phyloP scores from a whole-genome alignment of 2,113 vertebrate species.

The Misgurnus mizolepis region DNA sequence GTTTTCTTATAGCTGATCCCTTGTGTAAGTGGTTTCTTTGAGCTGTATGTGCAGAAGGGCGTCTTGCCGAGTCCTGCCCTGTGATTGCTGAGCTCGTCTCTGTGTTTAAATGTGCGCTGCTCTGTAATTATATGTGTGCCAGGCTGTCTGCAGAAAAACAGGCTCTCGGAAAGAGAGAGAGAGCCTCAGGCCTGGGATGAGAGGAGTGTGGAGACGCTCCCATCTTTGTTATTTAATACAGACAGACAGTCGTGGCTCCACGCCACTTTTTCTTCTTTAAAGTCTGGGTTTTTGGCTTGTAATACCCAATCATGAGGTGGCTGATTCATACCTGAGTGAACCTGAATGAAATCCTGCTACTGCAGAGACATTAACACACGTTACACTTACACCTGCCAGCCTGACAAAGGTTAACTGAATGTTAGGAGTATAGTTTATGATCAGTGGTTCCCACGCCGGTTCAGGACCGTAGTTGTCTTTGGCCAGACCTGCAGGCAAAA shows the following conservation, averaged over 20 bases:
- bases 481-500: neutral
- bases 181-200: slow-evolving; percentile 9
- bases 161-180: slow-evolving; percentile 7
- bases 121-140: slow-evolving; percentile 57
- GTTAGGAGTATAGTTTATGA: neutral
- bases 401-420: neutral
- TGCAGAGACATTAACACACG: neutral
- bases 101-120: slow-evolving; percentile 42
- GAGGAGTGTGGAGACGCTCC: slow-evolving; percentile 22
- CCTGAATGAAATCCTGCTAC: neutral
- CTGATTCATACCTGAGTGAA: slow-evolving; percentile 24
- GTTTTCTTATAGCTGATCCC: neutral
- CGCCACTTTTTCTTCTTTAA: slow-evolving; percentile 20
- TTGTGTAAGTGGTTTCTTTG: slow-evolving; percentile 25
- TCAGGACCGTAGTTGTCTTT: neutral
- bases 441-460: neutral
- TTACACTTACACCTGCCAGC: neutral
- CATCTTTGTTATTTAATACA: slow-evolving; percentile 39
- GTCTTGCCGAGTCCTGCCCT: slow-evolving; percentile 35
- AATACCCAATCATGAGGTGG: neutral
- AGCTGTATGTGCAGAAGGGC: slow-evolving; percentile 31
- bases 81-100: slow-evolving; percentile 32
- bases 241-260: slow-evolving; percentile 31
- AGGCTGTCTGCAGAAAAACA: slow-evolving; percentile 44
- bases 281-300: slow-evolving; percentile 2